Evolutionary conservation across 1,140 invertebrate species (phyloP), one percentile per base, ranked within the genome.

Genomic region (Trichoplusia ni): DNA sequence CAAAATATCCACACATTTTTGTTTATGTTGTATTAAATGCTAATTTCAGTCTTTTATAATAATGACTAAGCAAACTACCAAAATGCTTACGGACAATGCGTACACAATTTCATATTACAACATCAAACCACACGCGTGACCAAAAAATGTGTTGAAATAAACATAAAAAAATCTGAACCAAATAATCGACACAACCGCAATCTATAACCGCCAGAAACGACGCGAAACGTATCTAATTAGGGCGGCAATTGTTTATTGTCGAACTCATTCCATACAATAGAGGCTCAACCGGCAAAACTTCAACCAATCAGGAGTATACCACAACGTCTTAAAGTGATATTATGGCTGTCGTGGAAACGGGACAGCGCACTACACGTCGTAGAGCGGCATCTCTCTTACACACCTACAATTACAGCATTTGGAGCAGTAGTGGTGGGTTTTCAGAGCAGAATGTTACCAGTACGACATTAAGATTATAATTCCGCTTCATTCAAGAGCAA

Each of bases 401-500:
- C n/a, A n/a, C n/a, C n/a, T n/a, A n/a, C n/a, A n/a, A n/a, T n/a
- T n/a, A n/a, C n/a, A n/a, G n/a, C n/a, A n/a, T n/a, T n/a, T n/a
- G n/a, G n/a, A n/a, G n/a, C n/a, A n/a, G n/a, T n/a, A n/a, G n/a
- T n/a, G n/a, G n/a, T n/a, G n/a, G n/a, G n/a, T n/a, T n/a, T n/a
- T n/a, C n/a, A 73, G 71, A 72, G 68, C 69, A 63, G 66, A 77
- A 71, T 75, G 67, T 77, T 72, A 31, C 64, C 58, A n/a, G n/a
- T n/a, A n/a, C n/a, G n/a, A 71, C 67, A 75, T 77, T 80, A 80
- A 80, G 73, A 81, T 84, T 79, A 81, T 85, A 80, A 86, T 85
- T 86, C 77, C 61, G 72, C 76, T 78, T 82, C 78, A 85, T 84
- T 87, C 73, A 72, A 75, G 71, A 79, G 79, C 79, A 84, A 83